A percentile compares a stretch with the other conserved stretches of the same genome.
These are phyloP conservation scores for Bubalus kerabau DNA, from an alignment of 2,113 vertebrate species.

Conservation along the genomic window DNA sequence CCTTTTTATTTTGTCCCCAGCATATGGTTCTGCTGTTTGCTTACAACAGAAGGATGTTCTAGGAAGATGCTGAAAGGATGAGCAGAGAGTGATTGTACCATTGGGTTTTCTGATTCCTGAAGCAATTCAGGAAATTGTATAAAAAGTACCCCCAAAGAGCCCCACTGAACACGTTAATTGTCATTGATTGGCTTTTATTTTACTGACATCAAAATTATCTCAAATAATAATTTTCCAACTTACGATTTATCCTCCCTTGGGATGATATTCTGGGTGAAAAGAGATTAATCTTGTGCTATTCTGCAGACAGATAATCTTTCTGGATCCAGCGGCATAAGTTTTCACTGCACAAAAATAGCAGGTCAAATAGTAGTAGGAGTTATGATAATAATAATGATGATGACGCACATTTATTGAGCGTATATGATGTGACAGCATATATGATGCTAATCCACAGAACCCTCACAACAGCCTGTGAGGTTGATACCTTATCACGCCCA, in stretches of 20 bases:
- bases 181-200: not conserved
- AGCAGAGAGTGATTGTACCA: accelerated
- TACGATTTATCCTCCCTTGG: not conserved
- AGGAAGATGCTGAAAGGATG: not conserved
- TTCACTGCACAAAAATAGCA: not conserved
- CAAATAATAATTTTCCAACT: not conserved
- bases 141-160: not conserved
- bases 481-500: not conserved
- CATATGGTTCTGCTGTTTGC: not conserved
- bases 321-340: not conserved
- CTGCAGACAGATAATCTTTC: not conserved
- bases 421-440: accelerated
- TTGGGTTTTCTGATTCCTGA: not conserved
- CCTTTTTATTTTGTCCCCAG: not conserved
- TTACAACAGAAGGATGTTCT: not conserved
- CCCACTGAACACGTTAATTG: not conserved
- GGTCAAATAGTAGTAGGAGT: not conserved
- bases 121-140: not conserved
- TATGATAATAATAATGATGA: not conserved
- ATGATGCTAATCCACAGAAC: not conserved
- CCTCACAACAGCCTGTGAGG: not conserved
- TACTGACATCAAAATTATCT: not conserved
- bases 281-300: not conserved
- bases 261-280: not conserved
- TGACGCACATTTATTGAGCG: not conserved